Evolutionary conservation across 53 echinoderm and acorn worm species (phyloP).

Genomic region (Echinometra lucunter): DNA sequence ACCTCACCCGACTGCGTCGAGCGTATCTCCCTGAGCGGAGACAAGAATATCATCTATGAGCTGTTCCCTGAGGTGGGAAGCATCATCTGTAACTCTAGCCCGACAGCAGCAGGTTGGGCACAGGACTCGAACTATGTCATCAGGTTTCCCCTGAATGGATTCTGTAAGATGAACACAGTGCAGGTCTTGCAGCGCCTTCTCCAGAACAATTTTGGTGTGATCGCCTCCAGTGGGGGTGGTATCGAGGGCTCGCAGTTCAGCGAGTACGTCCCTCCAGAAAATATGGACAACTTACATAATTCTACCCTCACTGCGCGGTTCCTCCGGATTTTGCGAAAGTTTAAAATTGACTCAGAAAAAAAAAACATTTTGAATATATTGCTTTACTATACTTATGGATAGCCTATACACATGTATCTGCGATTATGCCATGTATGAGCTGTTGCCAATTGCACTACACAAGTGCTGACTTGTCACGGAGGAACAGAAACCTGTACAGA

Average conservation of each 20-base stretch:
- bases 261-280: constrained; percentile 95
- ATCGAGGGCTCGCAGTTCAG: constrained; percentile 97
- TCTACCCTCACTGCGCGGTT: not conserved
- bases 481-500: too few relatives aligned
- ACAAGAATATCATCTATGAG: constrained; percentile 94
- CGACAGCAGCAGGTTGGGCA: constrained; percentile 93
- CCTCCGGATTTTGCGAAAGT: too few relatives aligned
- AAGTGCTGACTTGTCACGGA: not conserved
- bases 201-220: constrained; percentile 90
- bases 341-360: not conserved
- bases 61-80: constrained; percentile 97
- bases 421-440: not conserved
- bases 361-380: constrained; percentile 11
- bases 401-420: not conserved
- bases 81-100: constrained; percentile 87
- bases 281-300: constrained; percentile 62
- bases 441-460: not conserved
- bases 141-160: constrained; percentile 95
- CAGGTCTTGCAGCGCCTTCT: constrained; percentile 95
- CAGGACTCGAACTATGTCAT: constrained; percentile 95
- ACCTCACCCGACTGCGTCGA: constrained; percentile 97
- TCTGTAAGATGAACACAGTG: constrained; percentile 93
- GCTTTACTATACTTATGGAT: not conserved
- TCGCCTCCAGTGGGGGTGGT: constrained; percentile 97
- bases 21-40: constrained; percentile 91